Evolutionary conservation across 92 coral and sea anemone genomes (phyloP), one percentile per base, ranked within the genome.

Genomic region (Pocillopora meandrina): DNA sequence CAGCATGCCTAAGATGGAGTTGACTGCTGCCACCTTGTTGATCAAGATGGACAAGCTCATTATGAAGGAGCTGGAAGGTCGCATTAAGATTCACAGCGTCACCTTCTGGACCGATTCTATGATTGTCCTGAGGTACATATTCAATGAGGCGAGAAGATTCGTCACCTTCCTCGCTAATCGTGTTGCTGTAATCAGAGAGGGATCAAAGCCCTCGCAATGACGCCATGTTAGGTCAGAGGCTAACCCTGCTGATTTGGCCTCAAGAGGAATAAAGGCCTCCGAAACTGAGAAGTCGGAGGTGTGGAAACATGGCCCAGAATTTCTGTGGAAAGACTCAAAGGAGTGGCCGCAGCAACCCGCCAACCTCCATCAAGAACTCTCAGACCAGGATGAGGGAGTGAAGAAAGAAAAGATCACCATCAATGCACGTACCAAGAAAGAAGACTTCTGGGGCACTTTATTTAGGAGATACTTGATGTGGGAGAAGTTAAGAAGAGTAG

Each of bases 171-270:
- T 91, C 11, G 86, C 94, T 2, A 91, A 87, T 19, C 77, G 89
- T 61, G 93, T 91, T 6, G 94, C 94, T 35, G 62, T 75, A 13
- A 91, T 91, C 81, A 83, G 90, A 71, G 90, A 91, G 59, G 92
- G 82, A 62, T 88, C 87, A 17, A 71, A 57, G 7, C 90, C 92
- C 20, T 75, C 74, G 18, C 92, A 88, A 71, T 91, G 90, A 90
- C 89, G 92, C 16, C 92, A 91, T 85, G 95, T 85, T 58, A 88
- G 87, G 76, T 91, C 91, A 36, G 86, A 87, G 20, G 52, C 60
- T 19, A 57, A 17, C n/a, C 62, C 58, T 10, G 33, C 76, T 26
- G 33, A 87, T 21, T 67, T 70, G 21, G 88, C 88, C 16, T 87
- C 88, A 11, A 63, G 90, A 76, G 88, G 90, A n/a, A 78, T 87